Base-by-base conservation (phyloP, 2,888 invertebrate species). In the Euproctis similis region DNA sequence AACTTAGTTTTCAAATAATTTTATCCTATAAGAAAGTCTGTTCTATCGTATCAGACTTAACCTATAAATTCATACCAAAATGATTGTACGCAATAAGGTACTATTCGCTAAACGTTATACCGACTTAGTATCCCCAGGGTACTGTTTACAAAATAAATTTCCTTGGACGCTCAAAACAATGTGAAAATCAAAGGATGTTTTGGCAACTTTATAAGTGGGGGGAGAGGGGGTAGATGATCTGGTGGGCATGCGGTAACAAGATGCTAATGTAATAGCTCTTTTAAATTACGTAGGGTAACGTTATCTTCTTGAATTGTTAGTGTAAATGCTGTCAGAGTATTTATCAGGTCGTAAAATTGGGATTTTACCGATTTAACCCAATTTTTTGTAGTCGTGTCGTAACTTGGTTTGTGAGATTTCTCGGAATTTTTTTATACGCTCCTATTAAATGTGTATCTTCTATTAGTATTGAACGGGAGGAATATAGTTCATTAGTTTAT, bases 81-180 rank as follows among this genome's bases (percentile, higher is more conserved):
- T n/a, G n/a, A n/a, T n/a, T n/a, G n/a, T n/a, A n/a, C n/a, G n/a
- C n/a, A n/a, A n/a, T n/a, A n/a, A n/a, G n/a, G n/a, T n/a, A n/a
- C n/a, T n/a, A n/a, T n/a, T n/a, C n/a, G n/a, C n/a, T n/a, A n/a
- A n/a, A n/a, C n/a, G n/a, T n/a, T n/a, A n/a, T n/a, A n/a, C n/a
- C n/a, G n/a, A n/a, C n/a, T n/a, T n/a, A n/a, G n/a, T n/a, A n/a
- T n/a, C n/a, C n/a, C n/a, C n/a, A n/a, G n/a, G n/a, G n/a, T n/a
- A n/a, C n/a, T n/a, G n/a, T n/a, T n/a, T 40, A 24, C n/a, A 6
- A 14, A 14, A 14, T 6, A 14, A 14, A 14, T 14, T 14, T 14
- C 14, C 14, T 14, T 14, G 14, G 72, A 69, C 72, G 75, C 66
- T 73, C 69, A 73, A 72, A 74, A 66, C 56, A 56, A 69, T 69